Percentiles rank a stretch among this genome's conserved stretches.
These are phyloP conservation scores for Hemichromis elongatus DNA, from an alignment of 2,113 vertebrate genomes.

Conservation along the genomic window DNA sequence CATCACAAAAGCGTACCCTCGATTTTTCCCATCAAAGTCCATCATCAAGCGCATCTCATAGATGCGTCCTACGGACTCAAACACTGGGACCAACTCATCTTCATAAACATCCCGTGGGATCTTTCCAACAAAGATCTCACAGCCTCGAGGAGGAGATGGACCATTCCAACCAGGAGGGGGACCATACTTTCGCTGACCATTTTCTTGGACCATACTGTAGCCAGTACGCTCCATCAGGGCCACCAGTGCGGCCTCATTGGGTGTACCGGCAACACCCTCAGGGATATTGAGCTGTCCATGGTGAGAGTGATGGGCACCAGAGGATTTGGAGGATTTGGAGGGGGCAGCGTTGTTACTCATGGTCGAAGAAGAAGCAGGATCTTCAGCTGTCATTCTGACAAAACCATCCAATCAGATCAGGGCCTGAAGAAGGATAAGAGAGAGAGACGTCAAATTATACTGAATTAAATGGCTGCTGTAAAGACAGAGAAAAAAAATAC, in stretches of 20 bases:
- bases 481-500: neutral
- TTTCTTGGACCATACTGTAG: slow-evolving; percentile 94
- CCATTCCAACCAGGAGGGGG: slow-evolving; percentile 93
- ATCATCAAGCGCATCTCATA: slow-evolving; percentile 99
- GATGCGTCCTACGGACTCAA: slow-evolving; percentile 89
- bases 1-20: slow-evolving; percentile 95
- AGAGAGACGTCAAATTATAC: neutral
- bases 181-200: slow-evolving; percentile 93
- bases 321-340: slow-evolving; percentile 54
- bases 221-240: slow-evolving; percentile 90
- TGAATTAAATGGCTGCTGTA: neutral
- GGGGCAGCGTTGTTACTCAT: slow-evolving; percentile 82
- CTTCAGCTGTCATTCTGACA: slow-evolving; percentile 97
- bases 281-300: slow-evolving; percentile 70
- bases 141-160: slow-evolving; percentile 86
- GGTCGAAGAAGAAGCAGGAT: slow-evolving; percentile 82
- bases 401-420: slow-evolving; percentile 83
- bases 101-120: slow-evolving; percentile 96
- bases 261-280: slow-evolving; percentile 84
- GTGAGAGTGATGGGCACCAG: slow-evolving; percentile 64
- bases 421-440: slow-evolving; percentile 58
- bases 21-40: slow-evolving; percentile 98
- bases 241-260: slow-evolving; percentile 85
- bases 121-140: slow-evolving; percentile 97
- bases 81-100: slow-evolving; percentile 94